Conservation (phyloP, 1,140 invertebrate genomes). For the Dreissena rostriformis region DNA sequence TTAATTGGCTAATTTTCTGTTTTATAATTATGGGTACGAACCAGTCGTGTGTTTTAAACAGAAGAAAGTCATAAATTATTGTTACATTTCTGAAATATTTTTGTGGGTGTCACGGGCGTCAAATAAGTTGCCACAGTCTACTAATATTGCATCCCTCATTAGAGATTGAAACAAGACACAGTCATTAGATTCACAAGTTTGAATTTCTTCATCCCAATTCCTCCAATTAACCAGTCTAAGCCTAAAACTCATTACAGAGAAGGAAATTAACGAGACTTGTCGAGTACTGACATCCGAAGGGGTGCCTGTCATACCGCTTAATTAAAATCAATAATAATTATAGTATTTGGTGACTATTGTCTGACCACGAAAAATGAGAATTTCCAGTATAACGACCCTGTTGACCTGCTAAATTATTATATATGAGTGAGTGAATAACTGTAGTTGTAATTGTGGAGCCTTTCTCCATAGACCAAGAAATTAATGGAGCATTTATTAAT, state of each 20-base stretch:
- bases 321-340: slow-evolving; percentile 58
- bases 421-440: slow-evolving; percentile 32
- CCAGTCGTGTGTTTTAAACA: neutral
- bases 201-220: slow-evolving; percentile 30
- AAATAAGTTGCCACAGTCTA: slow-evolving; percentile 31
- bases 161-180: neutral
- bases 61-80: slow-evolving; percentile 31
- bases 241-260: slow-evolving; percentile 36
- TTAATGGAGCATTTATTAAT: slow-evolving; percentile 36
- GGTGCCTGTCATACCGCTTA: slow-evolving; percentile 47
- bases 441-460: slow-evolving; percentile 26
- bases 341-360: slow-evolving; percentile 44
- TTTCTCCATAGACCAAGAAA: neutral
- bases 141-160: slow-evolving; percentile 26
- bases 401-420: slow-evolving; percentile 47
- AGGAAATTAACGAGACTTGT: slow-evolving; percentile 42
- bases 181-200: neutral
- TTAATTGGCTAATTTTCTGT: too few species aligned
- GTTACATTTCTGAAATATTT: slow-evolving; percentile 1
- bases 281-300: slow-evolving; percentile 7
- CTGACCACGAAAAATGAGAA: slow-evolving; percentile 31
- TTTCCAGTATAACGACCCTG: slow-evolving; percentile 28
- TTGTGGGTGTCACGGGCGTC: slow-evolving; percentile 10
- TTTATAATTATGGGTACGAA: neutral
- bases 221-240: slow-evolving; percentile 40